Percentiles rank a stretch among this genome's conserved stretches.
These are phyloP conservation scores for Cosmia pyralina DNA, from an alignment of 2,888 invertebrate genomes.

Conservation along the genomic window DNA sequence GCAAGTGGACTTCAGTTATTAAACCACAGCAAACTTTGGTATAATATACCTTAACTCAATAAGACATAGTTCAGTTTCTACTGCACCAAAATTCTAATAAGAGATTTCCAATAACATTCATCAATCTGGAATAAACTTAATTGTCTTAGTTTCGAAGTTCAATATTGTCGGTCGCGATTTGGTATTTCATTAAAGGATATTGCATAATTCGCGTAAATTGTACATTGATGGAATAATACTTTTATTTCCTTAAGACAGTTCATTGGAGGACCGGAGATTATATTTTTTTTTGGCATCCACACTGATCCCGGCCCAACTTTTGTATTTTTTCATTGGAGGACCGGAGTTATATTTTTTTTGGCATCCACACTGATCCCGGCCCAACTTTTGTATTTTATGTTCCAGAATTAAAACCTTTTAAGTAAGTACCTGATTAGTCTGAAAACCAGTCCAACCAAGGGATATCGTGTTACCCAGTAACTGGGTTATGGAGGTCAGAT, in stretches of 20 bases:
- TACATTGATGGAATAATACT: background rate
- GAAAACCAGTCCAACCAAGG: too few relatives aligned
- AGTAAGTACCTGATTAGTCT: background rate
- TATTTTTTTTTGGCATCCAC: background rate
- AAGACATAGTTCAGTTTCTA: slow-evolving; percentile 3
- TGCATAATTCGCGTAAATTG: background rate
- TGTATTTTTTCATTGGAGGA: too few relatives aligned
- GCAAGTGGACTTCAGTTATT: background rate
- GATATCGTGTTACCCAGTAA: too few relatives aligned
- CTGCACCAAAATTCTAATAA: background rate
- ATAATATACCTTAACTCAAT: background rate
- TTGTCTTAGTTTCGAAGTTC: background rate
- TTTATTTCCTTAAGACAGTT: too few relatives aligned
- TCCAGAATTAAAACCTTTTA: background rate
- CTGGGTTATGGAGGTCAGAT: too few relatives aligned
- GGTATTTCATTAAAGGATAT: background rate
- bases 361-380: too few relatives aligned
- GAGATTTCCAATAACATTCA: background rate
- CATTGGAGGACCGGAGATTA: too few relatives aligned
- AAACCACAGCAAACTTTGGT: background rate
- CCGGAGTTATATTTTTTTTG: background rate
- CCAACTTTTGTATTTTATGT: background rate
- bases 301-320: background rate
- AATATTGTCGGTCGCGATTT: background rate
- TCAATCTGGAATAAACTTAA: slow-evolving; percentile 13